Evolutionary conservation across 1,140 invertebrate genomes (phyloP).

Genomic region (Sycophaga agraensis): DNA sequence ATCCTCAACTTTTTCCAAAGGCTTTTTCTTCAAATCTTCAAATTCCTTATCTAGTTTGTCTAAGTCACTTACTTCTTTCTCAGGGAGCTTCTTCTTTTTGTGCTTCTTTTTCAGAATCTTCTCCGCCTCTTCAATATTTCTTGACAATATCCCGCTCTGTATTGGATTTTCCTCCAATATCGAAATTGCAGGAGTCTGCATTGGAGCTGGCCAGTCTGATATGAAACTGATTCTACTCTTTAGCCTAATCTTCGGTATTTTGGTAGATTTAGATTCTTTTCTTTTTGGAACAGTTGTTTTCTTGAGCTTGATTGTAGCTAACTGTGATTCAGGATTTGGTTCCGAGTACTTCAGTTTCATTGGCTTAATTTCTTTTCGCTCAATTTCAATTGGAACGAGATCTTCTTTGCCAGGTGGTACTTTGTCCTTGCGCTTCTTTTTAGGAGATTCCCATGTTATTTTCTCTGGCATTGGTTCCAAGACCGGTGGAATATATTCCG

Average conservation of each 20-base stretch:
- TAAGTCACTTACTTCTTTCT: slow-evolving; percentile 53
- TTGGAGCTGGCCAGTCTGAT: slow-evolving; percentile 63
- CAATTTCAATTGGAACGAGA: slow-evolving; percentile 48
- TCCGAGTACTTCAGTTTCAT: slow-evolving; percentile 53
- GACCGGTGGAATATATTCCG: slow-evolving; percentile 55
- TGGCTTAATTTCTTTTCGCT: slow-evolving; percentile 54
- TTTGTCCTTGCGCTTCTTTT: slow-evolving; percentile 52
- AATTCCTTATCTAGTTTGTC: slow-evolving; percentile 41
- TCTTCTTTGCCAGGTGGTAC: slow-evolving; percentile 36
- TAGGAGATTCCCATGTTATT: slow-evolving; percentile 50
- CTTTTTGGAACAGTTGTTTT: slow-evolving; percentile 59
- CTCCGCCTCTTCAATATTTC: slow-evolving; percentile 70
- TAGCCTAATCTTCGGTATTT: slow-evolving; percentile 66
- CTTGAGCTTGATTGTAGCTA: slow-evolving; percentile 66
- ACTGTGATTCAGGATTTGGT: slow-evolving; percentile 56
- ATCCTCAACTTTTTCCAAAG: slow-evolving; percentile 50
- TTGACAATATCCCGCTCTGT: slow-evolving; percentile 67
- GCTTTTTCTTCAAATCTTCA: slow-evolving; percentile 63
- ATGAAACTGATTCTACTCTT: slow-evolving; percentile 65
- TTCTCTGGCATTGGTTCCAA: slow-evolving; percentile 55
- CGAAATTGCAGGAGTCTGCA: slow-evolving; percentile 57
- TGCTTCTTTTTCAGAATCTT: slow-evolving; percentile 64
- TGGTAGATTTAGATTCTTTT: slow-evolving; percentile 53
- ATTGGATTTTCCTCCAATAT: slow-evolving; percentile 59
- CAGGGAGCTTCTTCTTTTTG: slow-evolving; percentile 53